Evolutionary conservation across 1,140 invertebrate genomes (phyloP).

Genomic region (Streblospio benedicti): DNA sequence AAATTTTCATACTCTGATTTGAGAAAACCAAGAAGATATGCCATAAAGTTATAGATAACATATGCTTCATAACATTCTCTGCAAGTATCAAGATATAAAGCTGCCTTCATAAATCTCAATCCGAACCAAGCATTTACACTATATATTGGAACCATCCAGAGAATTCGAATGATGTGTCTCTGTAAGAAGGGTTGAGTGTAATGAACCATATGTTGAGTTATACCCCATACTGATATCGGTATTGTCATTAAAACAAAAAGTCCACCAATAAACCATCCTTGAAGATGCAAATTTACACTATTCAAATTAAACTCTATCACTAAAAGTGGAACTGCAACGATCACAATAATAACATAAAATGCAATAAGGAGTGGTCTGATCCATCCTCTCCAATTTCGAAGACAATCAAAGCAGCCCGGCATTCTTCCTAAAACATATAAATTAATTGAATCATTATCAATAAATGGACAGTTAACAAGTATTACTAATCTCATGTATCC

Average conservation of each 20-base stretch:
- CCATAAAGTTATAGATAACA: constrained; percentile 97
- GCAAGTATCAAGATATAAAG: constrained; percentile 83
- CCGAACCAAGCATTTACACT: constrained; percentile 72
- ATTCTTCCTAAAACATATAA: too few relatives aligned
- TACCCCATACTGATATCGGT: constrained; percentile 88
- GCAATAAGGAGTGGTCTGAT: constrained; percentile 73
- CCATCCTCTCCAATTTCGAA: constrained; percentile 67
- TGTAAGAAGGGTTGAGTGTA: constrained; percentile 87
- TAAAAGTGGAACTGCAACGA: constrained; percentile 73
- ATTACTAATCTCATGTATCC: too few relatives aligned
- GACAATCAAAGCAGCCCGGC: too few relatives aligned
- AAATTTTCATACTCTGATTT: constrained; percentile 61
- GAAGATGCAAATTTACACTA: constrained; percentile 39
- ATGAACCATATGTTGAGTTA: constrained; percentile 84
- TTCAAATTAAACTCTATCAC: constrained; percentile 54
- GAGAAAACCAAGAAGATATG: constrained; percentile 82
- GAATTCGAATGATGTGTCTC: constrained; percentile 86
- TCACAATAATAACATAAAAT: constrained; percentile 67
- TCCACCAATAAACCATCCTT: constrained; percentile 72
- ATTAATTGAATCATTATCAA: too few relatives aligned
- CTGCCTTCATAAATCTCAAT: constrained; percentile 62
- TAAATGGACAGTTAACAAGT: too few relatives aligned
- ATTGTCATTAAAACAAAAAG: constrained; percentile 81
- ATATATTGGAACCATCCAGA: constrained; percentile 98
- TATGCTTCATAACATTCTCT: constrained; percentile 91